Base-by-base conservation (phyloP, 1,140 invertebrate species). In the Manduca sexta region DNA sequence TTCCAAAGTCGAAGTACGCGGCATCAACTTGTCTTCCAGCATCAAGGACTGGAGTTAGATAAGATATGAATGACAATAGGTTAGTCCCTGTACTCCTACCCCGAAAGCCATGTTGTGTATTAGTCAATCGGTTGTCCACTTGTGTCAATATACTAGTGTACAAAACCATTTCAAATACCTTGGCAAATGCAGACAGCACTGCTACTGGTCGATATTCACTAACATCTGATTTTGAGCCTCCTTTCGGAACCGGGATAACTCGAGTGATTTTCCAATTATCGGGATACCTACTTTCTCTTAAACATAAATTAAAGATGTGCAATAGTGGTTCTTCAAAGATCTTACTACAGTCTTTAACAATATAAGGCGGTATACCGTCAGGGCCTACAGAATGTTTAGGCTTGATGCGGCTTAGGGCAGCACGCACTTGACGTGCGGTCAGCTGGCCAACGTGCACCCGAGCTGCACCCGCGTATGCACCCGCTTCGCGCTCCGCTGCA, bases 301-400 rank as follows among this genome's bases (percentile, higher is more conserved):
- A 35, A 18, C 16, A 49, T 11, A 49, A 35, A 42, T 49, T 49
- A 49, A 49, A 49, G 31, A 49, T 42, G 14, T 49, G 39, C 13
- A 17, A 26, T 21, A 49, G 30, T 2, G 46, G 38, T 0, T 17
- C 1, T 30, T 33, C 46, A 1, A 49, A 34, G 8, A 18, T 14
- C 12, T 8, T 1, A 18, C 38, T 12, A 13, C 38, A 41, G 17
- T 49, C 46, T 21, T 49, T 49, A 17, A 43, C 40, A 10, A 49
- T 5, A 16, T 34, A 49, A 33, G 48, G 48, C 4, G 48, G 40
- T 11, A 41, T 31, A 14, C 46, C 46, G n/a, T 49, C 46, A n/a
- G 16, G 46, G 17, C 46, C 46, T 13, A 42, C 46, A 12, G 46
- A 49, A 8, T 41, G 39, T 13, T 49, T 49, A 10, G 47, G 40